Conservation (phyloP, 1,140 invertebrate genomes). For the Frieseomelitta varia region DNA sequence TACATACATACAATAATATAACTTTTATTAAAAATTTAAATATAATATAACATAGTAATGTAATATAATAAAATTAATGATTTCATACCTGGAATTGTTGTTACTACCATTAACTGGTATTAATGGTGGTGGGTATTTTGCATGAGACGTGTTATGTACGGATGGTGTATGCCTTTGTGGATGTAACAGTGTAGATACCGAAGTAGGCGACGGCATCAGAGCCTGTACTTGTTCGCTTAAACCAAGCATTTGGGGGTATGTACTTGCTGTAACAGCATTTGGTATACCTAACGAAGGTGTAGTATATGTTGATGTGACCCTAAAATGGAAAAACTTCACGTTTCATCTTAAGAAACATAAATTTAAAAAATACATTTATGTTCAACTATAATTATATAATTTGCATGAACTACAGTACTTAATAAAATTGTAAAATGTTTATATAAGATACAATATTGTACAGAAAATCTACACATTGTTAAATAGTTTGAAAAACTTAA, state of each 20-base stretch:
- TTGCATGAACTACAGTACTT: constrained; percentile 7
- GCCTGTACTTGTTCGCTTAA: constrained; percentile 80
- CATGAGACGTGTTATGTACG: constrained; percentile 76
- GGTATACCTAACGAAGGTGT: constrained; percentile 77
- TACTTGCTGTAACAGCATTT: constrained; percentile 77
- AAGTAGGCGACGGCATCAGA: constrained; percentile 77
- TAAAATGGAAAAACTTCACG: constrained; percentile 70
- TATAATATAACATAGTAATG: neutral
- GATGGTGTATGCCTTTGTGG: constrained; percentile 78
- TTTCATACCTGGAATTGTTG: constrained; percentile 57
- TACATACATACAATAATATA: neutral
- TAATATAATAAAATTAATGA: neutral
- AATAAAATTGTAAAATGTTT: constrained; percentile 28
- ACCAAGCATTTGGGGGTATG: constrained; percentile 80
- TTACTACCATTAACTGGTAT: constrained; percentile 82
- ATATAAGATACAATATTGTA: constrained; percentile 36
- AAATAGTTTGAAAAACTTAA: constrained; percentile 11
- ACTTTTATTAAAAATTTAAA: neutral
- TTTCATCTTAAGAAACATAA: neutral
- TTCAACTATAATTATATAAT: constrained; percentile 1
- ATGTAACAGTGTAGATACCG: constrained; percentile 76
- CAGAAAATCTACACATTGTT: neutral
- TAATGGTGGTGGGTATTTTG: constrained; percentile 84
- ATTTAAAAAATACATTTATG: neutral
- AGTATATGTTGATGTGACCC: constrained; percentile 81